phyloP scores from a whole-genome alignment of 2,888 invertebrate genomes.

The Hyalella azteca region DNA sequence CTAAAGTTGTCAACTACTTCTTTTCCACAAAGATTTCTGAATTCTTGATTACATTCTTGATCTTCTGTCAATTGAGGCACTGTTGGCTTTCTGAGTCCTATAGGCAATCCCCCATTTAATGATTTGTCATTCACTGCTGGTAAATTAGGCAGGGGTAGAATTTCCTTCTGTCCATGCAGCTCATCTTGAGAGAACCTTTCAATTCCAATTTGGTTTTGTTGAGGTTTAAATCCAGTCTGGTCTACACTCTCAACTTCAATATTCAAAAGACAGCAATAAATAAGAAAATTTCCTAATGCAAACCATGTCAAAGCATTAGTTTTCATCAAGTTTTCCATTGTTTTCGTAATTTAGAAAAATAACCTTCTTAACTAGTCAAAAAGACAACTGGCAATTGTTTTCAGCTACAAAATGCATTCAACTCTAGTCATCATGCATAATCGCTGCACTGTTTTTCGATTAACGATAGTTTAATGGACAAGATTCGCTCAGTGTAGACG shows the following conservation, averaged over 20 bases:
- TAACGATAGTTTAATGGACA: not conserved
- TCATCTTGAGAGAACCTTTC: not conserved
- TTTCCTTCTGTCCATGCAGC: not conserved
- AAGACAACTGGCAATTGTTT: not conserved
- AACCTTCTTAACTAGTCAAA: not conserved
- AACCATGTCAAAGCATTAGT: too few relatives aligned
- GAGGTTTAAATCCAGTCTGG: not conserved
- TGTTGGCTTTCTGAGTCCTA: not conserved
- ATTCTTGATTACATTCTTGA: conserved; percentile 44
- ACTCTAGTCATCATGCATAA: not conserved
- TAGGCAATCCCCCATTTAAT: not conserved
- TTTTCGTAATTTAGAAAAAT: not conserved
- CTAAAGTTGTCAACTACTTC: conserved; percentile 46
- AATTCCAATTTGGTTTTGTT: not conserved
- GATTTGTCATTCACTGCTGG: not conserved
- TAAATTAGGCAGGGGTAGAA: not conserved
- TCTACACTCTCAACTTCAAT: not conserved
- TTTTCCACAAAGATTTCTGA: conserved; percentile 41
- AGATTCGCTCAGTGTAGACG: not conserved
- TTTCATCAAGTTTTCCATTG: not conserved
- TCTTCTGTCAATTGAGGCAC: conserved; percentile 41
- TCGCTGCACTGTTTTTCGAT: not conserved
- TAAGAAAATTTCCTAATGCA: too few relatives aligned
- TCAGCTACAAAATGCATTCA: not conserved
- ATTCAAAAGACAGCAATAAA: not conserved